Evolutionary conservation across 2,888 invertebrate species (phyloP), one percentile per base, ranked within the genome.

Genomic region (Azorinus chamasolen): DNA sequence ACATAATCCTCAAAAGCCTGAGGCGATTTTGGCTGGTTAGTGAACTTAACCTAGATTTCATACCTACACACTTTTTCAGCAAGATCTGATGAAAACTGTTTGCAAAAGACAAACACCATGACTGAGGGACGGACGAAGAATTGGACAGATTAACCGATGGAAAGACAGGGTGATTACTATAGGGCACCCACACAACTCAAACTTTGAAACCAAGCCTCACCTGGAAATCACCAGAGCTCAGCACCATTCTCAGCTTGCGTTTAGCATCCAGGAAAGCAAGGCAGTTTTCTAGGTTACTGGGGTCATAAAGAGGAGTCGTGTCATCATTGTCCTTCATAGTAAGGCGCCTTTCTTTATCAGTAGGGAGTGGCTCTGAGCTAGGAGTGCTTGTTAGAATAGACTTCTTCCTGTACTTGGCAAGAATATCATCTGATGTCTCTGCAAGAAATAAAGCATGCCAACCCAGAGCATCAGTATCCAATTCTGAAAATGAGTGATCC

Each of bases 401-500:
- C 55, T 94, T 93, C 72, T 95, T 95, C 6, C 98, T 95, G 94
- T 99, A 99, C 93, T 98, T 99, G 48, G 97, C 98, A 84, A 99
- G 94, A 90, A 99, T 99, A 90, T 98, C 98, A 89, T 98, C 98
- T 0, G 96, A 96, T 41, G 95, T 95, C 94, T 97, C 97, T 90
- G 80, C n/a, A 78, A 79, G 51, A 8, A 4, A 32, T n/a, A n/a
- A n/a, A n/a, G n/a, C n/a, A n/a, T n/a, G n/a, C n/a, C n/a, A n/a
- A n/a, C 14, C 48, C 20, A 24, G 24, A 12, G 4, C 51, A 51
- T 16, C 45, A n/a, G 16, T 18, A 45, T n/a, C n/a, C n/a, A n/a
- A n/a, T n/a, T n/a, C n/a, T n/a, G n/a, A n/a, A n/a, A n/a, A n/a
- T n/a, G n/a, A n/a, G n/a, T n/a, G n/a, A n/a, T n/a, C n/a, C n/a